Evolutionary conservation across 2,113 vertebrate species (phyloP).

Genomic region (Pterocles gutturalis): DNA sequence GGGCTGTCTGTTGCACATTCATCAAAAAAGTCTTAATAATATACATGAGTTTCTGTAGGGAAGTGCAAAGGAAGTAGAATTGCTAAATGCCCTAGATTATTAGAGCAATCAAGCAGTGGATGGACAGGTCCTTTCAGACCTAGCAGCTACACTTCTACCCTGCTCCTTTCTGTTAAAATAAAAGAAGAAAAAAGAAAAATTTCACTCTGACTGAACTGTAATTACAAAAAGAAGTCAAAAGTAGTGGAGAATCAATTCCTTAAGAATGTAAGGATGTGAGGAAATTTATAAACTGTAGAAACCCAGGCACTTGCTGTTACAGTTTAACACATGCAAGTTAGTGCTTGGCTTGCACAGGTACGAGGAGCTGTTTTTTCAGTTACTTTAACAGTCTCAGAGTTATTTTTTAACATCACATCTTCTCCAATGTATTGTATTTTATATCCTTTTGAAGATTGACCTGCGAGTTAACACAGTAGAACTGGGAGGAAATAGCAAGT

Average conservation of each 20-base stretch:
- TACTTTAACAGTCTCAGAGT: background rate
- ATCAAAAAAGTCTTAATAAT: background rate
- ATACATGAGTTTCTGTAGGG: background rate
- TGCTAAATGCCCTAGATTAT: background rate
- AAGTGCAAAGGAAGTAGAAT: background rate
- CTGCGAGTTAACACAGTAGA: background rate
- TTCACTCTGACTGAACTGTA: background rate
- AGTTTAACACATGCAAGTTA: background rate
- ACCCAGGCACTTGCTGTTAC: background rate
- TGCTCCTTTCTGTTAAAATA: background rate
- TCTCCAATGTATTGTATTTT: background rate
- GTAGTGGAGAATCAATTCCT: background rate
- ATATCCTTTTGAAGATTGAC: background rate
- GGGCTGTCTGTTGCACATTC: background rate
- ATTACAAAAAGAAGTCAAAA: background rate
- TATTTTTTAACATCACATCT: background rate
- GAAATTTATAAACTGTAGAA: background rate
- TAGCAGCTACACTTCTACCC: fast-evolving
- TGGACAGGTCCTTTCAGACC: background rate
- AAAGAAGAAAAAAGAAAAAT: background rate
- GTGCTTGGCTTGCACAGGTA: background rate
- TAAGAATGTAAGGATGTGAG: background rate
- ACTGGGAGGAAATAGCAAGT: background rate
- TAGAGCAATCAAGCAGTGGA: background rate
- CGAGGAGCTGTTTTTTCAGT: background rate